Percentiles rank a stretch among this genome's conserved stretches.
phyloP scores from a whole-genome alignment of 2,797 vertebrate genomes.

The Eidolon dupreanum region DNA sequence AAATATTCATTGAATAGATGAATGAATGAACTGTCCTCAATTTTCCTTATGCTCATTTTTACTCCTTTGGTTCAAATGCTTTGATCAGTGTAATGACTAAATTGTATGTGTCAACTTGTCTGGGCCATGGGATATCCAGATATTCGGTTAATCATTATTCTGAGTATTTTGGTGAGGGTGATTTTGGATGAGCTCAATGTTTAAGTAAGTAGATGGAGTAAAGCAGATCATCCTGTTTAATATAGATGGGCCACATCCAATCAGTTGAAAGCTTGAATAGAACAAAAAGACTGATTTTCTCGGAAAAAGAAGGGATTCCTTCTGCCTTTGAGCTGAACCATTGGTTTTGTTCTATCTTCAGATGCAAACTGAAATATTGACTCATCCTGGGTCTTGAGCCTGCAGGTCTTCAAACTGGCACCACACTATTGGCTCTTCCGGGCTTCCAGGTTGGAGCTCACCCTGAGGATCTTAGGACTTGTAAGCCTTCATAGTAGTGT shows the following conservation, averaged over 20 bases:
- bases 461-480: background rate
- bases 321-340: background rate
- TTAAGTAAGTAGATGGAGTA: background rate
- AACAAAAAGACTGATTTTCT: background rate
- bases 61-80: background rate
- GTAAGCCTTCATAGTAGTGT: background rate
- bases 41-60: background rate
- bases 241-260: background rate
- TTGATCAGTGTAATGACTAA: background rate
- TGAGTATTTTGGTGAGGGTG: background rate
- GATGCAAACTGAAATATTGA: background rate
- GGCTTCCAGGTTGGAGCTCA: background rate
- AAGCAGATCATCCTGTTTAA: background rate
- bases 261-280: background rate
- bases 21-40: background rate
- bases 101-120: background rate
- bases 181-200: background rate
- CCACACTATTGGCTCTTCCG: background rate
- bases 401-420: background rate
- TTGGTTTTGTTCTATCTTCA: background rate
- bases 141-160: background rate
- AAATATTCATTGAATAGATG: background rate
- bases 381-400: background rate
- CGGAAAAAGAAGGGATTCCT: background rate
- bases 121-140: background rate